Conservation (phyloP, 2,888 invertebrate genomes). For the Flabesymbios commensalis region DNA sequence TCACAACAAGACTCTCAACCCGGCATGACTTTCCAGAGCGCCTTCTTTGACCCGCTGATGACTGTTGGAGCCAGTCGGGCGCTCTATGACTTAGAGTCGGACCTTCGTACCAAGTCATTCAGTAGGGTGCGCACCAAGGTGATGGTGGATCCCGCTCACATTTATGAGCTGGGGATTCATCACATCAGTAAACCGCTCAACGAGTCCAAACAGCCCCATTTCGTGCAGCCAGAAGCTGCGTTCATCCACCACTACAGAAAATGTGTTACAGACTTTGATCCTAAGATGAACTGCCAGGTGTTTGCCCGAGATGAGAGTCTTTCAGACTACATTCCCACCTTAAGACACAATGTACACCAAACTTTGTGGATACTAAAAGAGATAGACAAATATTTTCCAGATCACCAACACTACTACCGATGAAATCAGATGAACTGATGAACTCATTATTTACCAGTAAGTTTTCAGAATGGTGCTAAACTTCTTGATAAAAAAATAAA, state of each 20-base stretch:
- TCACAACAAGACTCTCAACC: not conserved
- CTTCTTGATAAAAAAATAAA: too few species aligned
- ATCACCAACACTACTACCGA: conserved; percentile 73
- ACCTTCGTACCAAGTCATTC: conserved; percentile 39
- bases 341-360: conserved; percentile 29
- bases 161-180: conserved; percentile 63
- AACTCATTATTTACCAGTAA: too few species aligned
- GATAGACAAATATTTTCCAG: conserved; percentile 52
- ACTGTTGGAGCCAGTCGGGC: conserved; percentile 22
- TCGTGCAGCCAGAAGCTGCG: conserved; percentile 41
- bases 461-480: too few species aligned
- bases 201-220: conserved; percentile 42
- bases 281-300: conserved; percentile 34
- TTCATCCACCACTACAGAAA: conserved; percentile 55
- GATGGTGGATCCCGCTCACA: conserved; percentile 53
- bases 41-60: conserved; percentile 49
- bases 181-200: conserved; percentile 59
- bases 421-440: too few species aligned
- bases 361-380: conserved; percentile 31
- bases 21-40: conserved; percentile 42
- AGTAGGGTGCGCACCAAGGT: conserved; percentile 57
- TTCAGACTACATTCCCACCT: conserved; percentile 25
- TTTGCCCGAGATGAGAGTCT: conserved; percentile 27
- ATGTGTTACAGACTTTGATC: conserved; percentile 52
- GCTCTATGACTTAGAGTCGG: conserved; percentile 38